Base-by-base conservation (phyloP, 2,888 invertebrate genomes). In the Phyto melanocephala region DNA sequence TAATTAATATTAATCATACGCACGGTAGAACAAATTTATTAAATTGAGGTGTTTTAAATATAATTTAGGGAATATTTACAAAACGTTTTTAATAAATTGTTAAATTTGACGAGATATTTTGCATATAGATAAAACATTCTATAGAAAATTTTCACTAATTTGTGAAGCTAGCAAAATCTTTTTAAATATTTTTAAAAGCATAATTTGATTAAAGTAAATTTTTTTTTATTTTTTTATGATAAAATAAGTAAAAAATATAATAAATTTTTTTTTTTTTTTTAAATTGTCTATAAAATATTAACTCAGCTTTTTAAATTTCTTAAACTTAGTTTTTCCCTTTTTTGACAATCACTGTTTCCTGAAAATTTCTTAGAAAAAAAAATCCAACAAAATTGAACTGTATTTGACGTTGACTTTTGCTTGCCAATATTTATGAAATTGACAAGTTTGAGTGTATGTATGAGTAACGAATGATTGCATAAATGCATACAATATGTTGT, bases 341-440 rank as follows among this genome's bases (percentile, higher is more conserved):
- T 42, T 24, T 62, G n/a, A 4, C 6, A 2, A 4, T 11, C 58
- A 58, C 58, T 35, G 58, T 56, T 50, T 50, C n/a, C n/a, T 24
- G 11, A 15, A 56, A 33, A 35, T 35, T 35, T 56, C 11, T 56
- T 11, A n/a, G n/a, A n/a, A n/a, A n/a, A n/a, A n/a, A n/a, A n/a
- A n/a, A 35, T 28, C 20, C 22, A 22, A 17, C 45, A 24, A 17
- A 52, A 58, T 42, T 52, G 17, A 28, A 50, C 35, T 71, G 37
- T 6, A 58, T 45, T 17, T 70, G 56, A 63, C 22, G 28, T 68
- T 63, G 47, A 68, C 50, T 67, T 68, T 56, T 58, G 50, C 20
- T 50, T 56, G 35, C 20, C 24, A 58, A 50, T 67, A 63, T 63
- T 47, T 22, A 81, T 74, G 52, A 62, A 62, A 45, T 37, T 67